Base-by-base conservation (phyloP, 2,113 vertebrate genomes). In the Pseudorectes ferrugineus region DNA sequence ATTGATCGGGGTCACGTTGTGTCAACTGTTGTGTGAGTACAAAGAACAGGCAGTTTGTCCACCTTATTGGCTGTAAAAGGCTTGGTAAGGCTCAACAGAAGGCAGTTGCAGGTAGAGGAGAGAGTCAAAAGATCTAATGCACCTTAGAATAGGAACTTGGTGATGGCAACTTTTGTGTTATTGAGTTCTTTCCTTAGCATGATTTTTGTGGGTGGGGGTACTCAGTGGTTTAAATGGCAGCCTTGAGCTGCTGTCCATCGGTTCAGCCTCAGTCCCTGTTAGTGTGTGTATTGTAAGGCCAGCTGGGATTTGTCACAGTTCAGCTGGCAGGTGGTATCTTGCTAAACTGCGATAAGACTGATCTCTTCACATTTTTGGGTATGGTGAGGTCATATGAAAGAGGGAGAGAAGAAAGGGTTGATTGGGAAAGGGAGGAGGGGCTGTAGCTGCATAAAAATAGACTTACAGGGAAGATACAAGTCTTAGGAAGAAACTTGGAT, bases 261-360 rank as follows among this genome's bases (percentile, higher is more conserved):
- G 63, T 67, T 92, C 15, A 14, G 33, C 59, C 94, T 90, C 43
- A 25, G 49, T 20, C 18, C 4, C 46, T 67, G 51, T 54, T 66
- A 36, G 35, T 1, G 6, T 88, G 26, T 54, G 35, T 61, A n/a
- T 70, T 70, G 49, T 80, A 63, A 74, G 46, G 79, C 75, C 94
- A 86, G 92, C 79, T 95, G 94, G 68, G 85, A 74, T 94, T 88
- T 93, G 87, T 97, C 92, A 74, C 83, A 92, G 72, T 77, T 92
- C 63, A 77, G 51, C 75, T 97, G 88, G 76, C 91, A 86, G 88
- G 88, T 92, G 85, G 46, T 94, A 85, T 95, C 88, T 97, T 71
- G 63, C 75, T 40, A 65, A 85, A 18, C 33, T 88, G 67, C 3
- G 91, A 92, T 96, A 95, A 95, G 63, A 77, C 78, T 75, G 80